Conservation (phyloP, 2,888 invertebrate species). For the Ophion slaviceki region DNA sequence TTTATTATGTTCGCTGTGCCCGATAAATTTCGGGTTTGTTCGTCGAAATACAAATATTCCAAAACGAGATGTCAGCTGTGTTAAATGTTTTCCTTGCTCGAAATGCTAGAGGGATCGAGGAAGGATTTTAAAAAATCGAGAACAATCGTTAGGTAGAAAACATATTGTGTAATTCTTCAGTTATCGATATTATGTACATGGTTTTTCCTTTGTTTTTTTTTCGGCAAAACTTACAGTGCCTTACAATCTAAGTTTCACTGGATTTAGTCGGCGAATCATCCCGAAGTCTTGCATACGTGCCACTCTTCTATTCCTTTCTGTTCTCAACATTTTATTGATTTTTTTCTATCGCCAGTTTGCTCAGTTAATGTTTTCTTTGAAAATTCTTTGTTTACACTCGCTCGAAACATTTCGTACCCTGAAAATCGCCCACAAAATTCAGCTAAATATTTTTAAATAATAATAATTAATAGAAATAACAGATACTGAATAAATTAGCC, state of each 20-base stretch:
- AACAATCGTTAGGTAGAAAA: slow-evolving; percentile 58
- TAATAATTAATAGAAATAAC: slow-evolving; percentile 58
- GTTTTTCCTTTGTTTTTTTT: slow-evolving; percentile 33
- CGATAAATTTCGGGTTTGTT: not conserved
- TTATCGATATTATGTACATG: slow-evolving; percentile 66
- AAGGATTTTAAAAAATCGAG: not conserved
- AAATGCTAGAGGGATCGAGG: not conserved
- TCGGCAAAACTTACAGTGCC: slow-evolving; percentile 50
- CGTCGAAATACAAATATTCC: slow-evolving; percentile 32
- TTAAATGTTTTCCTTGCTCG: not conserved
- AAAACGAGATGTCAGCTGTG: not conserved
- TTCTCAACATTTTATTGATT: not conserved
- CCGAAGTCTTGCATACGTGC: not conserved
- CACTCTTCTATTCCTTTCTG: not conserved
- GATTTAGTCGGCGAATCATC: slow-evolving; percentile 50
- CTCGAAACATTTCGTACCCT: not conserved
- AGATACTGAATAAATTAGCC: slow-evolving; percentile 47
- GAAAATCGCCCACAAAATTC: slow-evolving; percentile 50
- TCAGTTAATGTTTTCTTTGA: not conserved
- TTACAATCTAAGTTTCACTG: slow-evolving; percentile 57
- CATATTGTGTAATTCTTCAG: slow-evolving; percentile 63
- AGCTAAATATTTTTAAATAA: slow-evolving; percentile 49
- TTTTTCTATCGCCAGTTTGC: not conserved
- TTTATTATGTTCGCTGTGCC: slow-evolving; percentile 22
- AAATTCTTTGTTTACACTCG: not conserved